Conservation (phyloP, 2,888 invertebrate species). For the Acanthoscelides obtectus region DNA sequence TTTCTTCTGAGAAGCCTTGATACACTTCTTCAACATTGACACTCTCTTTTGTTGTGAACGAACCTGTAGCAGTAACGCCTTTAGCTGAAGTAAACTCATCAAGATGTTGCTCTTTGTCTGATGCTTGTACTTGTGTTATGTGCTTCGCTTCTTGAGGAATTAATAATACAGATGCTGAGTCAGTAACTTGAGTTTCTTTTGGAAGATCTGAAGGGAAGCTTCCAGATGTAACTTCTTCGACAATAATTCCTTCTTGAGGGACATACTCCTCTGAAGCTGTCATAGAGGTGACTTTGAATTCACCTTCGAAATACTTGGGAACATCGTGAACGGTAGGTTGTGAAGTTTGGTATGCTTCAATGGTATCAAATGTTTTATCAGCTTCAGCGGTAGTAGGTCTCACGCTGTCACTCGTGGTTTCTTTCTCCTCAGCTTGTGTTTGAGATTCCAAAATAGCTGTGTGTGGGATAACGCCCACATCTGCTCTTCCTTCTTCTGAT, state of each 20-base stretch:
- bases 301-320: constrained; percentile 47
- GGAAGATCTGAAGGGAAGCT: constrained; percentile 39
- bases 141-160: constrained; percentile 63
- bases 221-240: constrained; percentile 47
- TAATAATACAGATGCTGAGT: constrained; percentile 45
- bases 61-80: constrained; percentile 53
- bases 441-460: constrained; percentile 42
- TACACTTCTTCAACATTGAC: constrained; percentile 60
- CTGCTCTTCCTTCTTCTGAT: constrained; percentile 17
- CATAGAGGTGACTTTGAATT: constrained; percentile 44
- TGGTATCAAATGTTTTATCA: constrained; percentile 42
- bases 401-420: constrained; percentile 34
- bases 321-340: constrained; percentile 53
- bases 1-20: constrained; percentile 58
- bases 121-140: constrained; percentile 57
- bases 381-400: constrained; percentile 33
- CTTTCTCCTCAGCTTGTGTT: constrained; percentile 46
- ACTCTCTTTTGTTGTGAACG: constrained; percentile 58
- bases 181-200: constrained; percentile 37
- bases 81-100: constrained; percentile 48
- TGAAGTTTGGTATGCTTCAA: constrained; percentile 53
- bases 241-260: constrained; percentile 49
- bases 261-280: constrained; percentile 46
- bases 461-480: constrained; percentile 44
- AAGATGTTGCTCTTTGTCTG: constrained; percentile 55